phyloP scores from a whole-genome alignment of 2,113 vertebrate genomes.

The Pterocles burchelli region DNA sequence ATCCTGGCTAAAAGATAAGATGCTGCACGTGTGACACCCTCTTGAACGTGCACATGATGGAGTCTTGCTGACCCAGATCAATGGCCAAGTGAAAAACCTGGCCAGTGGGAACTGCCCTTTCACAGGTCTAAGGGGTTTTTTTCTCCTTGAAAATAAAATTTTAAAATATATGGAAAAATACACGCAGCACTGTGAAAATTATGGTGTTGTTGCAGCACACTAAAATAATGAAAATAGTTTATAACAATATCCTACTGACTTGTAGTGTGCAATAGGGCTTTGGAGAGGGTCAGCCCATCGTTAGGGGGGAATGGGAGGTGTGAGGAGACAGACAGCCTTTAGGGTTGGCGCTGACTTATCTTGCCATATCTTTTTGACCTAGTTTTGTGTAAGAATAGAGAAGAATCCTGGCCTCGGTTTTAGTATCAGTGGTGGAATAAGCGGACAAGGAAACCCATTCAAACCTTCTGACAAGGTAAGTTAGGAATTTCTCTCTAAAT shows the following conservation, averaged over 20 bases:
- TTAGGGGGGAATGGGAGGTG: fast-evolving
- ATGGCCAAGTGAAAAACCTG: background rate
- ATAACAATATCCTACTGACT: background rate
- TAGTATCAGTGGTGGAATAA: constrained; percentile 99
- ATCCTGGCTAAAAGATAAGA: background rate
- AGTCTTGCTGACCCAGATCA: background rate
- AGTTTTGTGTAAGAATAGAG: constrained; percentile 99
- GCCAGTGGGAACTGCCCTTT: background rate
- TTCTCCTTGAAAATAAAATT: background rate
- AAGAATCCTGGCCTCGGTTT: constrained; percentile 99
- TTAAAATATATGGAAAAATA: background rate
- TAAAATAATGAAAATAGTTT: background rate
- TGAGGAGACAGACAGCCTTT: background rate
- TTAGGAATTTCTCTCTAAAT: background rate
- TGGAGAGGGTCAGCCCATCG: fast-evolving
- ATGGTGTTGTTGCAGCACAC: fast-evolving
- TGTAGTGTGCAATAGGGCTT: fast-evolving
- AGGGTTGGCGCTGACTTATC: background rate
- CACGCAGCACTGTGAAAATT: background rate
- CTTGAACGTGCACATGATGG: background rate
- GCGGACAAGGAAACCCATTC: constrained; percentile 99
- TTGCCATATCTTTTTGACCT: constrained; percentile 25
- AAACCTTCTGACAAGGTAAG: constrained; percentile 99
- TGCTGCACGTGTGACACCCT: background rate
- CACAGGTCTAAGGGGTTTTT: background rate